Evolutionary conservation across 2,888 invertebrate species (phyloP), one percentile per base, ranked within the genome.

Genomic region (Griposia aprilina): DNA sequence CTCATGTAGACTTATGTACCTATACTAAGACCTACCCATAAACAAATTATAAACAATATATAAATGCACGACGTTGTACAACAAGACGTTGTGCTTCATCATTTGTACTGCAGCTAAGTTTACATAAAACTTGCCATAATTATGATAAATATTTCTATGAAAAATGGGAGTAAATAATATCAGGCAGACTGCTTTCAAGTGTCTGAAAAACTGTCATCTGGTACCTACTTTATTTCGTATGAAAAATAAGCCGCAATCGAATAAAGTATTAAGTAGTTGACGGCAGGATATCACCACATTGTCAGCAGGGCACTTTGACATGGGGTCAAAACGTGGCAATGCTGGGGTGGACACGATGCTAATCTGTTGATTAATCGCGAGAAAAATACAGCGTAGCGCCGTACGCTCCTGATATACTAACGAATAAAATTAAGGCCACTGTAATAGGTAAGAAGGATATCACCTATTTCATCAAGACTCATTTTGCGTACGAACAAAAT

Each of bases 311-410:
- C 26, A 11, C 26, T 60, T 52, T 72, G 26, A 63, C 26, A 41
- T 36, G 30, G 52, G 30, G 20, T 26, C 23, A 77, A 36, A 36
- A 71, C 60, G 50, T 50, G 10, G 45, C 17, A 50, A 72, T 30
- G 41, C 7, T 70, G 1, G 26, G 45, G 48, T 72, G 36, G 57
- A 55, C 41, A 15, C 26, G 83, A 83, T 83, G 26, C 17, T 83
- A 69, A 81, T 83, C 81, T 68, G 8, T 59, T 59, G 63, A 60
- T 15, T 71, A 30, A 72, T 83, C 71, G 45, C 7, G 50, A 63
- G 57, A 68, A 78, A 82, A 83, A 78, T 60, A 57, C 20, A 26
- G 13, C 4, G 30, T 48, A 36, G n/a, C 7, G 13, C 2, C 13
- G 26, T 45, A 7, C 48, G 30, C 60, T 1, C 8, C n/a, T 65